Conservation (phyloP, 2,797 vertebrate genomes). For the Lepidocolaptes lacrymiger region DNA sequence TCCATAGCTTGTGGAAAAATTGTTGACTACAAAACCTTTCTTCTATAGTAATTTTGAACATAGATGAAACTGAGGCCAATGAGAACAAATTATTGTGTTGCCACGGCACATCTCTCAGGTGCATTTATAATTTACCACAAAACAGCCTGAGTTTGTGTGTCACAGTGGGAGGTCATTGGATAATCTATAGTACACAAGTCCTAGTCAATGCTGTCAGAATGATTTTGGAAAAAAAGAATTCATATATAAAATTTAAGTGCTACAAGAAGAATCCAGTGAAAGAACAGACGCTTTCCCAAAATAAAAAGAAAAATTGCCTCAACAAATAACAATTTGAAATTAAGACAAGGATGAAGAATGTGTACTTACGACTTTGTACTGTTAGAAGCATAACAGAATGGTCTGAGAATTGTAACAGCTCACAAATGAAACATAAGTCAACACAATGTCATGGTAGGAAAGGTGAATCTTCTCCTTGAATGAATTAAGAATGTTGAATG, state of each 20-base stretch:
- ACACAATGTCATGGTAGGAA: not conserved
- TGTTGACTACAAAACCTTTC: not conserved
- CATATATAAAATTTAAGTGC: not conserved
- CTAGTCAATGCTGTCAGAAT: not conserved
- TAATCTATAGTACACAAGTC: not conserved
- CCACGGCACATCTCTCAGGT: not conserved
- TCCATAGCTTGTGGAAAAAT: not conserved
- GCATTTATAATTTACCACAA: not conserved
- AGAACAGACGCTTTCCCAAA: not conserved
- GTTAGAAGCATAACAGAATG: not conserved
- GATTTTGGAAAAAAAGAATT: not conserved
- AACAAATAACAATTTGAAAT: not conserved
- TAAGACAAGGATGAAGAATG: not conserved
- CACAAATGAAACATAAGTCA: not conserved
- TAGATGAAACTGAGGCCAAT: not conserved
- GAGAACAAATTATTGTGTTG: not conserved
- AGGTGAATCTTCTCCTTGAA: not conserved
- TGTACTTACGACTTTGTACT: not conserved
- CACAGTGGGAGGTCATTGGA: fast-evolving
- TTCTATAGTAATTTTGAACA: not conserved
- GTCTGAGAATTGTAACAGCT: not conserved
- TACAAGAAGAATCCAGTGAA: not conserved
- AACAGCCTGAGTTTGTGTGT: not conserved
- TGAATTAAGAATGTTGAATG: not conserved
- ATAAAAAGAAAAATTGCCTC: not conserved